Conservation (phyloP, 2,797 vertebrate species). For the Limosa lapponica region DNA sequence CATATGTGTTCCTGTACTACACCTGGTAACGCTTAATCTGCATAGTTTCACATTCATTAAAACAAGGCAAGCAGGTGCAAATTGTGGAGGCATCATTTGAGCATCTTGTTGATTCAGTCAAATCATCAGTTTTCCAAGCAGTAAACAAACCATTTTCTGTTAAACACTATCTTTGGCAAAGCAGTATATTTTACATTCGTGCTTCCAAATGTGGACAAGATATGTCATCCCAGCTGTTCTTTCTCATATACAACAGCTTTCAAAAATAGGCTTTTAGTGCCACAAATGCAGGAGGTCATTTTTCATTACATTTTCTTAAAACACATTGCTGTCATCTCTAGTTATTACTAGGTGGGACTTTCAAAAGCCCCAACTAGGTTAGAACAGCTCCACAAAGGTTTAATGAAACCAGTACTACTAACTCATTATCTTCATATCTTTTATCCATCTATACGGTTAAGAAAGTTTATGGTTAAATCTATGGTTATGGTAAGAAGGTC, state of each 20-base stretch:
- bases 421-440: neutral
- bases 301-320: neutral
- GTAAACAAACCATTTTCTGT: slow-evolving; percentile 1
- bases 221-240: neutral
- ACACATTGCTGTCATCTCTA: neutral
- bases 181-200: neutral
- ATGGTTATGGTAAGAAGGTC: neutral
- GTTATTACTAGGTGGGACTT: neutral
- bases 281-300: neutral
- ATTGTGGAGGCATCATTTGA: neutral
- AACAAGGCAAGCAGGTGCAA: slow-evolving; percentile 36
- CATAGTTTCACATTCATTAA: slow-evolving; percentile 24
- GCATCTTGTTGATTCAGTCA: neutral
- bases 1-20: neutral
- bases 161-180: neutral
- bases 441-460: neutral
- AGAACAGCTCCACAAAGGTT: neutral
- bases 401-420: neutral
- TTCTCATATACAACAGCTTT: neutral
- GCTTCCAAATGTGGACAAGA: neutral
- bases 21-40: slow-evolving; percentile 5
- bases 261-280: neutral
- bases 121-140: neutral
- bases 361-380: neutral
- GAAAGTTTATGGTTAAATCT: neutral